phyloP scores from a whole-genome alignment of 2,888 invertebrate species.

The Catocala fraxini region DNA sequence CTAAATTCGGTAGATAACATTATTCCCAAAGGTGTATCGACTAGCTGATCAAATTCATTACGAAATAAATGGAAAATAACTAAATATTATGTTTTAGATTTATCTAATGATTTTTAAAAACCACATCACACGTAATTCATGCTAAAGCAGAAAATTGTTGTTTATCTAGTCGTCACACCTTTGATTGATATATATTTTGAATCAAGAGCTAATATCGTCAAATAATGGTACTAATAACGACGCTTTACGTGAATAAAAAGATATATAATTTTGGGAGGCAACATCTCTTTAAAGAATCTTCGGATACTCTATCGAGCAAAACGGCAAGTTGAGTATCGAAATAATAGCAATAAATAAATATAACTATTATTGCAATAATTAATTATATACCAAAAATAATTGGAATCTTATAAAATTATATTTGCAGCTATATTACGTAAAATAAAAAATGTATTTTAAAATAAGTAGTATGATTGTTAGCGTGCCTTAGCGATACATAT shows the following conservation, averaged over 20 bases:
- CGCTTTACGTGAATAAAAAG: conserved; percentile 45
- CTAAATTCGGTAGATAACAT: conserved; percentile 44
- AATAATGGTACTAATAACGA: conserved; percentile 48
- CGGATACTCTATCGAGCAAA: conserved; percentile 15
- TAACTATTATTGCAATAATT: conserved; percentile 33
- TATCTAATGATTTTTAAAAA: too few relatives aligned
- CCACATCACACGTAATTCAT: neutral
- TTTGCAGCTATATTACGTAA: conserved; percentile 19
- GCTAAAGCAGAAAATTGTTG: neutral
- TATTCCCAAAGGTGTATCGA: conserved; percentile 33
- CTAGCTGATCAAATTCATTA: conserved; percentile 11
- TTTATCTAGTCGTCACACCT: conserved; percentile 27
- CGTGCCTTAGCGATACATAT: conserved; percentile 52
- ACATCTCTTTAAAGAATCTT: conserved; percentile 34
- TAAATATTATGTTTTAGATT: too few relatives aligned
- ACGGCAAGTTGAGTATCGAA: conserved; percentile 21
- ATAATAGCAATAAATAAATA: conserved; percentile 4
- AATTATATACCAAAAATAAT: conserved; percentile 12
- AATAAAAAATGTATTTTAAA: conserved; percentile 26
- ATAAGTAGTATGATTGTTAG: conserved; percentile 27
- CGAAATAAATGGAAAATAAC: too few relatives aligned
- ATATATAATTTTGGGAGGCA: conserved; percentile 54
- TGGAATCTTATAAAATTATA: conserved; percentile 7
- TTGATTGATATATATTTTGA: conserved; percentile 26
- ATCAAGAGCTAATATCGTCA: conserved; percentile 29